phyloP scores from a whole-genome alignment of 2,113 vertebrate species.

The Amphiprion percula region DNA sequence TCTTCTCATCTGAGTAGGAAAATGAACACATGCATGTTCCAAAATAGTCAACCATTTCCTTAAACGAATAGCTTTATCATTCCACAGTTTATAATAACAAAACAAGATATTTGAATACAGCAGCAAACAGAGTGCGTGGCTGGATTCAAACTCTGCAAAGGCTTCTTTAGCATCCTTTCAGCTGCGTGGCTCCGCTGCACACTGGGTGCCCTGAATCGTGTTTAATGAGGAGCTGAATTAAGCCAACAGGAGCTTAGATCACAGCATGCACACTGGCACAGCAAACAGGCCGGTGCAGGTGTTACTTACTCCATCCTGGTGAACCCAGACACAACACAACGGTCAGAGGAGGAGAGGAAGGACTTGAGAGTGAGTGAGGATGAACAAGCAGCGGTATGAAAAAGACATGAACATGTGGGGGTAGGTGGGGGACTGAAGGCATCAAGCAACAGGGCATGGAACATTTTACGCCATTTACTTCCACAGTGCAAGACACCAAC shows the following conservation, averaged over 20 bases:
- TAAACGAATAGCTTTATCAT: neutral
- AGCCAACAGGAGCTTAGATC: slow-evolving; percentile 70
- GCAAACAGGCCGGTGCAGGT: slow-evolving; percentile 81
- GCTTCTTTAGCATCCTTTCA: slow-evolving; percentile 42
- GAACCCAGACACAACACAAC: slow-evolving; percentile 86
- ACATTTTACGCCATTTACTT: slow-evolving; percentile 4
- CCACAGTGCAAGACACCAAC: neutral
- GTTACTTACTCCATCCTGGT: slow-evolving; percentile 96
- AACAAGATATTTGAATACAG: neutral
- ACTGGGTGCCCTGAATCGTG: slow-evolving; percentile 31
- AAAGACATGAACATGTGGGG: slow-evolving; percentile 40
- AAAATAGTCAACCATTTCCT: slow-evolving; percentile 1
- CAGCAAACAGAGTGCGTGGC: neutral
- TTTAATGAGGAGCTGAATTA: slow-evolving; percentile 71
- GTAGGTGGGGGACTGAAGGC: neutral
- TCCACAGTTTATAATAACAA: neutral
- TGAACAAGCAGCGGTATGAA: slow-evolving; percentile 64
- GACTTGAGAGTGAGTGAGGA: slow-evolving; percentile 74
- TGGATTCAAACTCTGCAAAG: slow-evolving; percentile 23
- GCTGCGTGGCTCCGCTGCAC: slow-evolving; percentile 48
- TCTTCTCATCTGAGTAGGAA: neutral
- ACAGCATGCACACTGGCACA: slow-evolving; percentile 87
- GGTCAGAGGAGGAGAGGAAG: slow-evolving; percentile 81
- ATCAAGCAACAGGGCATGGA: slow-evolving; percentile 39
- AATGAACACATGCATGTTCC: neutral